These are phyloP conservation scores for Cololabis saira DNA, from an alignment of 2,113 vertebrate genomes.

Conservation along the genomic window DNA sequence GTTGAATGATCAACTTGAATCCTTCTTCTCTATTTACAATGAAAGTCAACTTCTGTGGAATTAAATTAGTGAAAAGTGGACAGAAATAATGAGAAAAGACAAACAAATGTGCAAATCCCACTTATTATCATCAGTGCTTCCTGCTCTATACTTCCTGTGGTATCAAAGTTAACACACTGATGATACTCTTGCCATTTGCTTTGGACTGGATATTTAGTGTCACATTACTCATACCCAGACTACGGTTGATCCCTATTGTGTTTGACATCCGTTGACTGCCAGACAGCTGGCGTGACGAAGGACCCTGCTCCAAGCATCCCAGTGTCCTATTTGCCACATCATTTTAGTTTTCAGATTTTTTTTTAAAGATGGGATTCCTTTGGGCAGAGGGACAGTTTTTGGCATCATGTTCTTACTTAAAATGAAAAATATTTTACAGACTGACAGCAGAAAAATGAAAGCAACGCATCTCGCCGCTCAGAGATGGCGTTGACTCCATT, in stretches of 20 bases:
- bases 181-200: constrained; percentile 16
- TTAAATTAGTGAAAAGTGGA: not conserved
- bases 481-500: constrained; percentile 73
- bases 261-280: constrained; percentile 72
- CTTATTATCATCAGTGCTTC: constrained; percentile 15
- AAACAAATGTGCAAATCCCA: constrained; percentile 15
- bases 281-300: constrained; percentile 34
- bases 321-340: constrained; percentile 40
- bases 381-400: not conserved
- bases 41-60: too few relatives aligned
- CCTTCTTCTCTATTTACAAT: too few relatives aligned
- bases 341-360: constrained; percentile 34
- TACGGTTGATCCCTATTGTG: constrained; percentile 56
- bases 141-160: constrained; percentile 6
- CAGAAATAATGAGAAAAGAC: not conserved
- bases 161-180: constrained; percentile 24
- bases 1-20: too few relatives aligned
- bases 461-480: constrained; percentile 33
- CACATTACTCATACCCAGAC: constrained; percentile 43
- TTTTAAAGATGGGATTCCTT: constrained; percentile 7
- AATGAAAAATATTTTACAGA: constrained; percentile 35
- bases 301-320: constrained; percentile 42
- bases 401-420: too few relatives aligned
- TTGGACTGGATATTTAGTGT: constrained; percentile 30
- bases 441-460: constrained; percentile 34